phyloP scores from a whole-genome alignment of 1,140 invertebrate genomes.

The Bilobella aurantiaca region DNA sequence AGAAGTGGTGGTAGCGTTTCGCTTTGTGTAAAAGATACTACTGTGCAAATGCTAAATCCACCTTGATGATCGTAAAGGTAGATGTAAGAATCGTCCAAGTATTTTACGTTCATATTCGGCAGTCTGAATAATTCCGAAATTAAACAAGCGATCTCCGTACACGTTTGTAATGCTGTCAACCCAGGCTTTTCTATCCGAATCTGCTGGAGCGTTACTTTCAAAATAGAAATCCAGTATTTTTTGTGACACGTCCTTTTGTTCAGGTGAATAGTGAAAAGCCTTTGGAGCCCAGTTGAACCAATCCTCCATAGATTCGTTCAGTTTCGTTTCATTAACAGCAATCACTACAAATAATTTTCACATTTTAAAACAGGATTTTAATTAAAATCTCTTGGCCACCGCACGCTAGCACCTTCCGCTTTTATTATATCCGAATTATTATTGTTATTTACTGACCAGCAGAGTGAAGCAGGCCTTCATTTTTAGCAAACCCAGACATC shows the following conservation, averaged over 20 bases:
- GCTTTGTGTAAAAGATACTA: no score
- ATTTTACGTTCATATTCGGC: not conserved
- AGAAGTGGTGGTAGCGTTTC: not conserved
- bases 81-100: not conserved
- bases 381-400: not conserved
- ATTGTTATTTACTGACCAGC: not conserved
- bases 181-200: not conserved
- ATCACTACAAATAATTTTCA: not conserved
- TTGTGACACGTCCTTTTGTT: not conserved
- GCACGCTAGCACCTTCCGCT: not conserved
- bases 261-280: conserved; percentile 4
- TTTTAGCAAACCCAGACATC: conserved; percentile 49
- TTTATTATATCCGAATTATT: not conserved
- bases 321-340: not conserved
- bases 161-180: conserved; percentile 5
- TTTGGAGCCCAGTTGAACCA: conserved; percentile 12
- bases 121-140: not conserved
- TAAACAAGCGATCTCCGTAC: conserved; percentile 12
- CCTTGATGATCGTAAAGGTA: conserved; percentile 1
- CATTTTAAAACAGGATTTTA: not conserved
- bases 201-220: not conserved
- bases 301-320: conserved; percentile 3
- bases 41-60: no score
- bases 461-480: conserved; percentile 22
- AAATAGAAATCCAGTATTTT: conserved; percentile 15